These are phyloP conservation scores for Onychorhynchus coronatus DNA, from an alignment of 2,113 vertebrate genomes.

Conservation along the genomic window DNA sequence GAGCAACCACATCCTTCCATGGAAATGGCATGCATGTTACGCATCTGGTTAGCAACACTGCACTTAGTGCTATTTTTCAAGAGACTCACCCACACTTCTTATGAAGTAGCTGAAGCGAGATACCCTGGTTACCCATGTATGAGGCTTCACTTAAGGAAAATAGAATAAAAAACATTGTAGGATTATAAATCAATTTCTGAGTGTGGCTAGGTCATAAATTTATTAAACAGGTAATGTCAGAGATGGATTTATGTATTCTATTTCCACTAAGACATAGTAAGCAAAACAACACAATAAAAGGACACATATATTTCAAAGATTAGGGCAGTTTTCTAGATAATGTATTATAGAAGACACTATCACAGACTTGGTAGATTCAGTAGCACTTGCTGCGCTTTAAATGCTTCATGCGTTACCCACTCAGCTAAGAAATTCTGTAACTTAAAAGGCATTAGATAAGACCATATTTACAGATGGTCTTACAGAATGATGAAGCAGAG, in stretches of 20 bases:
- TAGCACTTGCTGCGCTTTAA: not conserved
- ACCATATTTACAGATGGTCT: not conserved
- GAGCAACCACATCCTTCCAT: not conserved
- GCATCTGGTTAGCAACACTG: not conserved
- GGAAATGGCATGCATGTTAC: not conserved
- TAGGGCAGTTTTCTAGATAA: not conserved
- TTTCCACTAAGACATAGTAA: not conserved
- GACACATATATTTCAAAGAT: not conserved
- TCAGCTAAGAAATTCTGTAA: not conserved
- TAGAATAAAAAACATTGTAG: not conserved
- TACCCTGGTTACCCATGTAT: not conserved
- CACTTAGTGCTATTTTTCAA: not conserved
- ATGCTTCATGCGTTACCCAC: not conserved
- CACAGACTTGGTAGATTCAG: not conserved
- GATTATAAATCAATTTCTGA: not conserved
- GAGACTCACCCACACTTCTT: not conserved
- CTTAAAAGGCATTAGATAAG: not conserved
- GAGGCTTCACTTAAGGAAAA: not conserved
- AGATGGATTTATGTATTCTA: not conserved
- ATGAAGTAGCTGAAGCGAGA: not conserved
- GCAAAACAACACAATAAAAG: not conserved
- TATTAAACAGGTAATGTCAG: not conserved
- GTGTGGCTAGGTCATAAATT: not conserved
- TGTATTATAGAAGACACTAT: not conserved
- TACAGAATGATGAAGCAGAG: not conserved